Evolutionary conservation across 2,797 vertebrate species (phyloP).

Genomic region (Micrastur ruficollis): DNA sequence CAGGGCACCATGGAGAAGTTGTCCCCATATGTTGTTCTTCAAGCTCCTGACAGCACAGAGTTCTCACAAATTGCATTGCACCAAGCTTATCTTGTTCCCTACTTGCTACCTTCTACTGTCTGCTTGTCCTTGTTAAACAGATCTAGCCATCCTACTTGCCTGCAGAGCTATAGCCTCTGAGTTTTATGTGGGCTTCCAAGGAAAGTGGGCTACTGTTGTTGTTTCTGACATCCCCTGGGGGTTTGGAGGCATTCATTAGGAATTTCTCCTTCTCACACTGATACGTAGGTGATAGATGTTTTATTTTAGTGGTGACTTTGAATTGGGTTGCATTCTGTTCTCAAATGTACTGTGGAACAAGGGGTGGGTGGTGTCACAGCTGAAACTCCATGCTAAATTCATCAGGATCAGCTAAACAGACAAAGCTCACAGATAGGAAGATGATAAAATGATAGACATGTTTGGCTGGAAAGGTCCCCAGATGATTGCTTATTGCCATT

Average conservation of each 20-base stretch:
- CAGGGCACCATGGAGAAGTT: not conserved
- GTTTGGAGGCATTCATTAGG: not conserved
- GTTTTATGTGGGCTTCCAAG: not conserved
- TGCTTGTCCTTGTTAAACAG: constrained; percentile 1
- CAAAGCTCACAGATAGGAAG: not conserved
- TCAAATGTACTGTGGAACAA: not conserved
- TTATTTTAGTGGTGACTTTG: constrained; percentile 1
- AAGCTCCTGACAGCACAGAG: not conserved
- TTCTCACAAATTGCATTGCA: not conserved
- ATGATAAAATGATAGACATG: not conserved
- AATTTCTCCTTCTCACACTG: not conserved
- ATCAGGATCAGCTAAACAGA: not conserved
- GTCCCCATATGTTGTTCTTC: not conserved
- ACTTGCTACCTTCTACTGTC: not conserved
- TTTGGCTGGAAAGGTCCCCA: not conserved
- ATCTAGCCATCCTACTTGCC: not conserved
- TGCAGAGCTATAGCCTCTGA: not conserved
- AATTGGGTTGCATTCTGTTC: constrained; percentile 3
- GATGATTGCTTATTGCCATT: not conserved
- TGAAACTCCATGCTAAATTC: not conserved
- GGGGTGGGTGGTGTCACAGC: not conserved
- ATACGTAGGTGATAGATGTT: not conserved
- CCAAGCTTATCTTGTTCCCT: not conserved
- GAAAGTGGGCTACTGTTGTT: not conserved
- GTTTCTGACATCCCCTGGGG: not conserved